Conservation (phyloP, 1,140 invertebrate genomes). For the Drosophila arawakana region DNA sequence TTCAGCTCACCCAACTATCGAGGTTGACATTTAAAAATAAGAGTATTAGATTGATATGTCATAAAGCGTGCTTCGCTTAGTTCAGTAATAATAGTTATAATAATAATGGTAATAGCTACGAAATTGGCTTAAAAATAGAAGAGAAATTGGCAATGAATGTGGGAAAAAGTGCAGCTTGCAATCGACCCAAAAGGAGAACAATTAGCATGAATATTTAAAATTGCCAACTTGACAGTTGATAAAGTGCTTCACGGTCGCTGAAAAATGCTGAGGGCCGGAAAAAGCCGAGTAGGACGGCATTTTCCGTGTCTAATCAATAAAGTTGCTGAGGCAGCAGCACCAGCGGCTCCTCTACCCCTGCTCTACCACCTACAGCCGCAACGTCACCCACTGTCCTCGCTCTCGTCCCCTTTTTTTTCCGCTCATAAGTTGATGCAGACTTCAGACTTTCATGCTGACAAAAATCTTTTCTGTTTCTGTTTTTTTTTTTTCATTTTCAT, state of each 20-base stretch:
- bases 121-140: not conserved
- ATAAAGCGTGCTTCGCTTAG: too few relatives aligned
- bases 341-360: not conserved
- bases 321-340: conserved; percentile 67
- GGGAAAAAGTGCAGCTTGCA: conserved; percentile 72
- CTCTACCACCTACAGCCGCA: not conserved
- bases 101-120: not conserved
- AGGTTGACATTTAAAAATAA: conserved; percentile 10
- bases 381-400: not conserved
- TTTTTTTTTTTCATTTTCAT: too few relatives aligned
- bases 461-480: conserved; percentile 54
- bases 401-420: not conserved
- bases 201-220: conserved; percentile 75
- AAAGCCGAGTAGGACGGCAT: not conserved
- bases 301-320: conserved; percentile 69
- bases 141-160: conserved; percentile 17
- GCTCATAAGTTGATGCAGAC: conserved; percentile 35
- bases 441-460: conserved; percentile 64
- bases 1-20: not conserved
- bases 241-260: conserved; percentile 28
- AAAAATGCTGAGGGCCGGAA: conserved; percentile 13
- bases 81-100: not conserved
- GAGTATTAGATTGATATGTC: not conserved
- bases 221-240: conserved; percentile 53
- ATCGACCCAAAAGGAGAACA: conserved; percentile 53